Evolutionary conservation across 2,888 invertebrate species (phyloP).

Genomic region (Geophilus truncorum): DNA sequence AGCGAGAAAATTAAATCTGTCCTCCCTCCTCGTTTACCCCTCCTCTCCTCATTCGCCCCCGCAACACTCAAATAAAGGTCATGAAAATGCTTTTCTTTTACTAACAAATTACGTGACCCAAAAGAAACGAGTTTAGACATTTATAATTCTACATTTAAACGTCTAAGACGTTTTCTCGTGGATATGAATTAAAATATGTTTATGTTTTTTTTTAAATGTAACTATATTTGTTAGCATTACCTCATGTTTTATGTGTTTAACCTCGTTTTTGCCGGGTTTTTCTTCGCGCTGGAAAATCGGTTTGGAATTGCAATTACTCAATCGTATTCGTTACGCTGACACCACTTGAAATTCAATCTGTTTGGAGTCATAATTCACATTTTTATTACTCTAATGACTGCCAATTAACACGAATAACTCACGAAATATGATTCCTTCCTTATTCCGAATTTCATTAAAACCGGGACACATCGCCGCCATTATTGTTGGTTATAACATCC

Average conservation of each 20-base stretch:
- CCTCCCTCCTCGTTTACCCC: neutral
- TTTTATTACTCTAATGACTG: neutral
- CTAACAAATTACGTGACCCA: neutral
- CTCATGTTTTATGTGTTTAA: neutral
- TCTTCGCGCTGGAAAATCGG: neutral
- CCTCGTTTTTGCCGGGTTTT: too few species aligned
- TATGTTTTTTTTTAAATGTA: too few species aligned
- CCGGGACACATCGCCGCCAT: neutral
- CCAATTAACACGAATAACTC: neutral
- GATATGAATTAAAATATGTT: too few species aligned
- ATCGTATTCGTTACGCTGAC: neutral
- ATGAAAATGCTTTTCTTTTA: neutral
- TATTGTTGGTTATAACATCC: neutral
- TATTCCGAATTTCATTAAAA: neutral
- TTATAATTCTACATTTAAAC: neutral
- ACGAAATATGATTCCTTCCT: neutral
- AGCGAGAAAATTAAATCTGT: slow-evolving; percentile 6
- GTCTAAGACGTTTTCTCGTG: too few species aligned
- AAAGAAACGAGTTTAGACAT: neutral
- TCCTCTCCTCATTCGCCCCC: neutral
- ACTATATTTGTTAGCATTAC: neutral
- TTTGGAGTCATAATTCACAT: neutral
- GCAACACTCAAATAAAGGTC: neutral
- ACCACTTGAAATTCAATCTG: neutral
- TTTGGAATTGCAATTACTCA: neutral